Evolutionary conservation across 1,140 invertebrate species (phyloP).

Genomic region (Batillaria attramentaria): DNA sequence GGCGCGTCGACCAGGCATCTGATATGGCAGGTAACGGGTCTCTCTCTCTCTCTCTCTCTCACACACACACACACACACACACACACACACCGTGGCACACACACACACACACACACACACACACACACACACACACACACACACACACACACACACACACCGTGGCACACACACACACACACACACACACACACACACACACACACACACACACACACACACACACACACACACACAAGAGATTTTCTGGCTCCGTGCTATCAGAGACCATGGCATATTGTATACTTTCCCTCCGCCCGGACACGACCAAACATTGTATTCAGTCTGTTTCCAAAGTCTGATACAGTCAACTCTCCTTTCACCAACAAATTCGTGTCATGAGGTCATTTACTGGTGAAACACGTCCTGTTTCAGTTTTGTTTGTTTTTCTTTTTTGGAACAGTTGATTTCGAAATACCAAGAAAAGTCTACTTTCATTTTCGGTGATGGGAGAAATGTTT

Average conservation of each 20-base stretch:
- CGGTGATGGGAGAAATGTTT: too few species aligned
- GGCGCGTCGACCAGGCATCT: background rate
- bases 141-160: background rate
- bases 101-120: conserved; percentile 2
- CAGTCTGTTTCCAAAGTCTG: too few species aligned
- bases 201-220: background rate
- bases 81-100: background rate
- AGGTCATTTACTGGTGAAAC: too few species aligned
- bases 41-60: background rate
- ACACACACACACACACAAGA: background rate
- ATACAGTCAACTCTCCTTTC: too few species aligned
- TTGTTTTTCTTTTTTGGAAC: too few species aligned
- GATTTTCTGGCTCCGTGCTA: background rate
- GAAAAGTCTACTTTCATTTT: too few species aligned
- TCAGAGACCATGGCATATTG: background rate
- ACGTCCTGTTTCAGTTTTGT: too few species aligned
- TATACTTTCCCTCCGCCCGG: too few species aligned
- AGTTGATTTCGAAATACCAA: too few species aligned
- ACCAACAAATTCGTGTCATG: too few species aligned
- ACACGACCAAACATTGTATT: too few species aligned
- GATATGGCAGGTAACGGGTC: background rate
- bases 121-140: background rate
- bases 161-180: background rate
- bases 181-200: background rate
- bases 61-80: background rate